Evolutionary conservation across 2,888 invertebrate species (phyloP).

Genomic region (Harpalus rufipes): DNA sequence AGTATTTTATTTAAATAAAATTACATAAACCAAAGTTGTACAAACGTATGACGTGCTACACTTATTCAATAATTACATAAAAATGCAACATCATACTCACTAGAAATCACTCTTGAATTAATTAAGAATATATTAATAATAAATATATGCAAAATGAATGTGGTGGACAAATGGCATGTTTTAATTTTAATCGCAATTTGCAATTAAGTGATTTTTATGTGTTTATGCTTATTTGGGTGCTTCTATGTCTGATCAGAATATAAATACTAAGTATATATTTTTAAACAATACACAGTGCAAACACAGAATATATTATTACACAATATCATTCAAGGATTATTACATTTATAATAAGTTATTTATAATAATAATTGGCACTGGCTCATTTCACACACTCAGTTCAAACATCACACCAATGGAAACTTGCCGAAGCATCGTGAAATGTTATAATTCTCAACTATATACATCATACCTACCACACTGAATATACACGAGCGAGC

Average conservation of each 20-base stretch:
- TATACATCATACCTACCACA: constrained; percentile 67
- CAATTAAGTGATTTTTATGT: constrained; percentile 61
- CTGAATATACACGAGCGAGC: constrained; percentile 66
- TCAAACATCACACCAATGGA: constrained; percentile 60
- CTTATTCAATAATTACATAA: constrained; percentile 67
- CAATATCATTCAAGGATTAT: constrained; percentile 76
- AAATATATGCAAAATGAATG: constrained; percentile 64
- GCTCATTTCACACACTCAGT: constrained; percentile 71
- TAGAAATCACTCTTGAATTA: constrained; percentile 67
- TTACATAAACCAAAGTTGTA: constrained; percentile 67
- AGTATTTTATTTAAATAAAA: constrained; percentile 66
- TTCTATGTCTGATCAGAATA: constrained; percentile 68
- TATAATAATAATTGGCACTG: constrained; percentile 77
- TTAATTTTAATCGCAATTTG: constrained; percentile 66
- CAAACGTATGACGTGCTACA: constrained; percentile 67
- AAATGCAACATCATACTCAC: constrained; percentile 68
- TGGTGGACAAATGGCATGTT: constrained; percentile 64
- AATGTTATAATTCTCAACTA: constrained; percentile 66
- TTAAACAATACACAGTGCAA: constrained; percentile 76
- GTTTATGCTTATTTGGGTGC: constrained; percentile 64
- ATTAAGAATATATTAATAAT: constrained; percentile 56
- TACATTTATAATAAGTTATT: constrained; percentile 76
- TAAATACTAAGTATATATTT: constrained; percentile 69
- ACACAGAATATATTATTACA: constrained; percentile 80
- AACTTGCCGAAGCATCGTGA: constrained; percentile 66